phyloP scores from a whole-genome alignment of 1,140 invertebrate genomes.

The Drosophila novamexicana region DNA sequence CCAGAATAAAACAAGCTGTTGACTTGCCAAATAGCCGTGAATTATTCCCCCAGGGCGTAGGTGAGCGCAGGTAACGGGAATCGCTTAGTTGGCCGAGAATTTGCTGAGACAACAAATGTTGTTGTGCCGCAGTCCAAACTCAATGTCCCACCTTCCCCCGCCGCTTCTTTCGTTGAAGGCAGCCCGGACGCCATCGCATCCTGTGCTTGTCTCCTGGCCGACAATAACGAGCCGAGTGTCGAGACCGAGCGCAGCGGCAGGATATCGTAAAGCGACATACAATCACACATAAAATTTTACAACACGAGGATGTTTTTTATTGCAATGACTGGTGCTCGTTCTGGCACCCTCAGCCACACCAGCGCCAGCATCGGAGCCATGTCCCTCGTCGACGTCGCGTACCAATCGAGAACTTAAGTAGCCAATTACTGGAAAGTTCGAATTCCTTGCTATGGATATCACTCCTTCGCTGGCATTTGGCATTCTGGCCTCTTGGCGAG shows the following conservation, averaged over 20 bases:
- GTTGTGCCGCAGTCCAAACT: slow-evolving; percentile 12
- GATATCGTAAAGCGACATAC: slow-evolving; percentile 82
- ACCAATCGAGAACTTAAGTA: slow-evolving; percentile 78
- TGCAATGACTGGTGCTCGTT: slow-evolving; percentile 48
- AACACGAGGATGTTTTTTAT: slow-evolving; percentile 82
- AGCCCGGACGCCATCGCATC: slow-evolving; percentile 19
- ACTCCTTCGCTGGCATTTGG: slow-evolving; percentile 47
- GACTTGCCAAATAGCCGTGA: slow-evolving; percentile 83
- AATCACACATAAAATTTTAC: slow-evolving; percentile 83
- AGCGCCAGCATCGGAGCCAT: too few species aligned
- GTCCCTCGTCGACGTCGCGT: background rate
- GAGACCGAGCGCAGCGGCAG: slow-evolving; percentile 35
- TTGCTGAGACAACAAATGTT: slow-evolving; percentile 80
- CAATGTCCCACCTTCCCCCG: slow-evolving; percentile 22
- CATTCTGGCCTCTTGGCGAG: slow-evolving; percentile 37
- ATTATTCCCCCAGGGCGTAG: slow-evolving; percentile 80
- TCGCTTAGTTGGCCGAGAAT: slow-evolving; percentile 68
- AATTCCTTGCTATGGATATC: slow-evolving; percentile 65
- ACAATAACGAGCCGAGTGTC: slow-evolving; percentile 66
- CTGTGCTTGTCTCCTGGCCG: slow-evolving; percentile 33
- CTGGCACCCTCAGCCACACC: slow-evolving; percentile 18
- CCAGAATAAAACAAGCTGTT: slow-evolving; percentile 80
- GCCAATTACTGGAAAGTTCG: slow-evolving; percentile 79
- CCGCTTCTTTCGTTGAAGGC: slow-evolving; percentile 14
- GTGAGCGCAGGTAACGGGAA: slow-evolving; percentile 79